Evolutionary conservation across 2,888 invertebrate species (phyloP).

Genomic region (Drosophila peninsularis): DNA sequence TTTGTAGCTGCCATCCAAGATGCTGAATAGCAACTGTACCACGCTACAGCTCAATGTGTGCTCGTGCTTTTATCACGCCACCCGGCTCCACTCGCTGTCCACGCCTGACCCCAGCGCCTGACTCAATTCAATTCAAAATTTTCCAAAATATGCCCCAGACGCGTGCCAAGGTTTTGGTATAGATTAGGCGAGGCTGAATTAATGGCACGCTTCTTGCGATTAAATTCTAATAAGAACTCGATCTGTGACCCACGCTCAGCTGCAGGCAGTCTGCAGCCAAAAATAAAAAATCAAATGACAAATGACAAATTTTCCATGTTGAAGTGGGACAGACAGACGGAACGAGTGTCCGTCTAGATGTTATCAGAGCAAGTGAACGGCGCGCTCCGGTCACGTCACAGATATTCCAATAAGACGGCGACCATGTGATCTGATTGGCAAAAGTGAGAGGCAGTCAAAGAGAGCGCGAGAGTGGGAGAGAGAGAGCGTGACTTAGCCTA

Average conservation of each 20-base stretch:
- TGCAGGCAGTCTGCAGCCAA: conserved; percentile 31
- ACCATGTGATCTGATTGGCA: conserved; percentile 69
- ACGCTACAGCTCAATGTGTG: not conserved
- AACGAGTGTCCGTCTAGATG: conserved; percentile 39
- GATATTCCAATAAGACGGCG: conserved; percentile 58
- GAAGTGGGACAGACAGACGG: conserved; percentile 17
- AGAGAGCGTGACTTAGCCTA: conserved; percentile 10
- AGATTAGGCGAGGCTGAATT: conserved; percentile 34
- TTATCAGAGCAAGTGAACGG: conserved; percentile 55
- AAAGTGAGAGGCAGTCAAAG: conserved; percentile 8
- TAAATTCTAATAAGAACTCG: conserved; percentile 23
- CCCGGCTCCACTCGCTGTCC: conserved; percentile 38
- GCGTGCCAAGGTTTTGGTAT: conserved; percentile 23
- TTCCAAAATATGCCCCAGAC: conserved; percentile 54
- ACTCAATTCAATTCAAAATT: conserved; percentile 38
- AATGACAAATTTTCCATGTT: conserved; percentile 30
- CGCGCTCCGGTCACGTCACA: conserved; percentile 50
- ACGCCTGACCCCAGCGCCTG: conserved; percentile 37
- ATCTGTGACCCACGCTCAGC: conserved; percentile 21
- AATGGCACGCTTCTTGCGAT: conserved; percentile 31
- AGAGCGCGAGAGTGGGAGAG: not conserved
- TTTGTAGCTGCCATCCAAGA: not conserved
- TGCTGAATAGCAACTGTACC: conserved; percentile 24
- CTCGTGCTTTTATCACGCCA: conserved; percentile 68
- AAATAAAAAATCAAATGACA: not conserved